Evolutionary conservation across 2,888 invertebrate genomes (phyloP).

Genomic region (Drosophila pseudotalamancana): DNA sequence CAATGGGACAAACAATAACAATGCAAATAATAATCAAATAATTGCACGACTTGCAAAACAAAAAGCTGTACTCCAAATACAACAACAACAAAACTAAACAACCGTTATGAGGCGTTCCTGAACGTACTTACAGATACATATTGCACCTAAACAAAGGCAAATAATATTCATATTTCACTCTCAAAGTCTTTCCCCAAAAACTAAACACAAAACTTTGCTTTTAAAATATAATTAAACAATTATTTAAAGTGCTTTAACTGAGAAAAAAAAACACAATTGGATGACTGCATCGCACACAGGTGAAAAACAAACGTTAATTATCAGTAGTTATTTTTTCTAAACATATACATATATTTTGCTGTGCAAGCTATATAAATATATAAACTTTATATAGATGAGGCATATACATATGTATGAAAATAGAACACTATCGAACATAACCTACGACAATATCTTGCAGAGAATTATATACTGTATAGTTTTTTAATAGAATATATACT

Average conservation of each 20-base stretch:
- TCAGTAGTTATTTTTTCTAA: background rate
- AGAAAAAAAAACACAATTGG: background rate
- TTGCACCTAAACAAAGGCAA: conserved; percentile 30
- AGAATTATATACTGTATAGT: background rate
- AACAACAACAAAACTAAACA: conserved; percentile 17
- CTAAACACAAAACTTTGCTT: too few relatives aligned
- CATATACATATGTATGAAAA: background rate
- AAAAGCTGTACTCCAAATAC: conserved; percentile 36
- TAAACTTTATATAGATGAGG: background rate
- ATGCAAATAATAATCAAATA: conserved; percentile 74
- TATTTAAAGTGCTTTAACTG: background rate
- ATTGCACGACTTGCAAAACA: conserved; percentile 74
- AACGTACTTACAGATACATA: conserved; percentile 60
- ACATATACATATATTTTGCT: background rate
- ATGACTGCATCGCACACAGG: conserved; percentile 1
- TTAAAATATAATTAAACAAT: conserved; percentile 10
- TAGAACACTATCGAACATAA: background rate
- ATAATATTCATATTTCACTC: conserved; percentile 41
- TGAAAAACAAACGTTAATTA: background rate
- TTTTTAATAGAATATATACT: background rate
- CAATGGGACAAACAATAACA: conserved; percentile 59
- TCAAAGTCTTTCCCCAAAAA: conserved; percentile 13
- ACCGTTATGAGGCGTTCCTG: conserved; percentile 57
- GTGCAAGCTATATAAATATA: background rate
- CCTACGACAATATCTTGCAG: background rate